A percentile compares a stretch with the other conserved stretches of the same genome.
These are phyloP conservation scores for Sceliomorpha sp. DNA, from an alignment of 2,888 invertebrate genomes.

Conservation along the genomic window DNA sequence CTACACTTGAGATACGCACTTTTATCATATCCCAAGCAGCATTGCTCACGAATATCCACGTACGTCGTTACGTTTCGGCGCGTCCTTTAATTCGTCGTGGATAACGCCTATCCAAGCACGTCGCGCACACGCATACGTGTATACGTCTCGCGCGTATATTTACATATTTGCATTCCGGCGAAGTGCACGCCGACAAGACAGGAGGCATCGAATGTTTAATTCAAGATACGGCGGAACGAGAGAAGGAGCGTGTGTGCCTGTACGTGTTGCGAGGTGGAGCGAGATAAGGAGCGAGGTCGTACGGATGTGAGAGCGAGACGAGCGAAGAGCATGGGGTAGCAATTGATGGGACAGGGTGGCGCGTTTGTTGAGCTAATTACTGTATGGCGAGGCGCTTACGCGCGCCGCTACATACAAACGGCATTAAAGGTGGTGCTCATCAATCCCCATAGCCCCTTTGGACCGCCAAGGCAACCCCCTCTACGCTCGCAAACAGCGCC, in stretches of 20 bases:
- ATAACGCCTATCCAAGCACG: constrained; percentile 60
- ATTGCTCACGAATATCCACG: constrained; percentile 35
- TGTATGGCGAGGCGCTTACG: constrained; percentile 79
- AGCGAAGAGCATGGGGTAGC: constrained; percentile 74
- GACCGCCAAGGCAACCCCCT: constrained; percentile 45
- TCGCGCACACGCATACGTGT: constrained; percentile 42
- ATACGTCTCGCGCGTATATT: constrained; percentile 58
- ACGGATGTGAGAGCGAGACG: constrained; percentile 50
- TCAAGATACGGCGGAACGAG: constrained; percentile 72
- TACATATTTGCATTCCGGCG: constrained; percentile 75
- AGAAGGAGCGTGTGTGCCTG: constrained; percentile 45
- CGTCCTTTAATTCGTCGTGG: constrained; percentile 71
- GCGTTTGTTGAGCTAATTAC: constrained; percentile 81
- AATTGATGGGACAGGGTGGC: constrained; percentile 80
- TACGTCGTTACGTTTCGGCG: constrained; percentile 61
- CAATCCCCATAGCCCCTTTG: constrained; percentile 52
- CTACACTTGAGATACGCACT: neutral
- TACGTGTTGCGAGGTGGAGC: constrained; percentile 35
- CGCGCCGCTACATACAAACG: constrained; percentile 80
- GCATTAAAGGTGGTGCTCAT: constrained; percentile 78
- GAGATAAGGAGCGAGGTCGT: constrained; percentile 47
- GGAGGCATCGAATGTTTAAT: constrained; percentile 79
- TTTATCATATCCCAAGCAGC: constrained; percentile 32
- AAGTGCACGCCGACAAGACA: constrained; percentile 76
- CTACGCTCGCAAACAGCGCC: neutral